Evolutionary conservation across 2,113 vertebrate genomes (phyloP), one percentile per base, ranked within the genome.

Genomic region (Cnemophilus loriae): DNA sequence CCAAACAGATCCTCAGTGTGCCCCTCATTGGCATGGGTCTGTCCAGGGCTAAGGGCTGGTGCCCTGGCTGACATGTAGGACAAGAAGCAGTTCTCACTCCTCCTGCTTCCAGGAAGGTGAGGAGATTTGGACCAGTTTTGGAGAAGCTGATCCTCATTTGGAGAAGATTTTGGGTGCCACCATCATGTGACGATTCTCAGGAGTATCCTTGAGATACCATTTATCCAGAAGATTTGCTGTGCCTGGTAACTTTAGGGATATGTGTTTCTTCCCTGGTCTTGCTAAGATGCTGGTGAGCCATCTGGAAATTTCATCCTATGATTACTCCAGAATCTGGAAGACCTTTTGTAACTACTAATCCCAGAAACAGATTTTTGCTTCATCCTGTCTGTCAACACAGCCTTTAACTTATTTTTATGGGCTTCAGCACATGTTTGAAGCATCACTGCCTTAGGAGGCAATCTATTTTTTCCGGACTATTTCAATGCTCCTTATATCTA

Each of bases 321-420:
- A 89, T 93, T 94, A 50, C 41, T 91, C 65, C 74, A 85, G 70
- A 84, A 91, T 95, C 93, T 96, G 93, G 94, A 95, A 96, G 95
- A 93, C 93, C 93, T 95, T 96, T 94, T 96, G 89, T 94, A 95
- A 44, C 78, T 95, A 82, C 81, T 96, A 94, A 96, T 96, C 95
- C 94, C 81, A 96, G 94, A 97, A 97, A 97, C 94, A 97, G 95
- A 96, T 93, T 97, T 97, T 96, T 91, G 91, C 93, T 94, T 96
- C 94, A 95, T 95, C 81, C 89, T 96, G 80, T 93, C 93, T 97
- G 93, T 96, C 95, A 95, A 35, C 95, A 73, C 89, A 96, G 91
- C 61, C 94, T 95, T 91, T 95, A 96, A 96, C 81, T 96, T 93
- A 95, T 85, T 96, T 97, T 96, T 95, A 94, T 91, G 77, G 65